Percentiles rank a stretch among this genome's conserved stretches.
Evolutionary conservation across 64 coral and sea anemone species (phyloP).

Genomic region (Pachyseris speciosa): DNA sequence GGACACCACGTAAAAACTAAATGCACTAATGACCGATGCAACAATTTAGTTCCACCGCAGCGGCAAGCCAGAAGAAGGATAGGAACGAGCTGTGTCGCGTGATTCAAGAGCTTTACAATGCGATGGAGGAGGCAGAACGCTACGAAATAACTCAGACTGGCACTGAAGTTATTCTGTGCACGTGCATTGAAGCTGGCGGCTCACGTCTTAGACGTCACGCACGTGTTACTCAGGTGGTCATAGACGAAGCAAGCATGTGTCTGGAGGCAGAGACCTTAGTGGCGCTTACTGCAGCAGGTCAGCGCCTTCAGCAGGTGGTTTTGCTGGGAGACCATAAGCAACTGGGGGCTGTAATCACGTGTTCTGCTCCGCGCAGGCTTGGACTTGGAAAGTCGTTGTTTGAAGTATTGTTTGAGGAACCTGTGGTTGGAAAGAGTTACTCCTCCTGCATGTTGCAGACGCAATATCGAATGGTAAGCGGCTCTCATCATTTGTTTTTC

Average conservation of each 20-base stretch:
- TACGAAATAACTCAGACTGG: constrained; percentile 75
- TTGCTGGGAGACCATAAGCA: constrained; percentile 85
- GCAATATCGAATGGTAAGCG: constrained; percentile 92
- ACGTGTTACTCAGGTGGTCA: constrained; percentile 74
- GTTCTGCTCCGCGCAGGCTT: constrained; percentile 67
- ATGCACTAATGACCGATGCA: too few relatives aligned
- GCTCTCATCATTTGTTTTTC: not conserved
- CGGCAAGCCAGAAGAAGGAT: not conserved
- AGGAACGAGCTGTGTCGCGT: constrained; percentile 23
- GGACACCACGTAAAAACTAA: too few relatives aligned
- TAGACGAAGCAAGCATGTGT: constrained; percentile 92
- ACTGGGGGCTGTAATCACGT: constrained; percentile 67
- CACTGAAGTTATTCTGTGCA: constrained; percentile 84
- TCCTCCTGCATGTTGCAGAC: constrained; percentile 70
- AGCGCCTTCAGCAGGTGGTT: constrained; percentile 71
- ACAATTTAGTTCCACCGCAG: constrained; percentile 1
- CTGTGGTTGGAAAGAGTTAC: constrained; percentile 47
- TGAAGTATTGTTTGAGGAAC: constrained; percentile 44
- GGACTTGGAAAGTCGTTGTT: constrained; percentile 84
- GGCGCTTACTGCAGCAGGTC: constrained; percentile 67
- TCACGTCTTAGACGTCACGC: constrained; percentile 74
- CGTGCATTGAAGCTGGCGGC: constrained; percentile 83
- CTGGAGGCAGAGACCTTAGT: constrained; percentile 85
- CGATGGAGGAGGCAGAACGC: constrained; percentile 78
- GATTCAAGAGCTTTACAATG: constrained; percentile 31